These are phyloP conservation scores for Physeter macrocephalus DNA, from an alignment of 2,113 vertebrate species.

Conservation along the genomic window DNA sequence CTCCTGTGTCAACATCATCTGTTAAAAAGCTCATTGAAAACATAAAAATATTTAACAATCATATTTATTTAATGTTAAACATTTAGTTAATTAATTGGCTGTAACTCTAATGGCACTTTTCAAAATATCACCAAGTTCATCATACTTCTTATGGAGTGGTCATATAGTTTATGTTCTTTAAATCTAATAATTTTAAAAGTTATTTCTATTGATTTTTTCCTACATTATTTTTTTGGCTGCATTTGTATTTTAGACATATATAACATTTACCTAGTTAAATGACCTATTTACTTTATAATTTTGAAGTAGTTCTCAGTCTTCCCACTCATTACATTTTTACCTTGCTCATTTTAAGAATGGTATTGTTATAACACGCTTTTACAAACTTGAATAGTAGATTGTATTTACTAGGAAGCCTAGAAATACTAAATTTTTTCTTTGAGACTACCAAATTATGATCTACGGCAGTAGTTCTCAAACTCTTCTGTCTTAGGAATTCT, in stretches of 20 bases:
- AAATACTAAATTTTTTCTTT: neutral
- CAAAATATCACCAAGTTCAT: neutral
- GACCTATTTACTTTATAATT: neutral
- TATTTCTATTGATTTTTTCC: neutral
- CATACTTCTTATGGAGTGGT: neutral
- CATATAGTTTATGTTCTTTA: neutral
- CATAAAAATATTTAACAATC: neutral
- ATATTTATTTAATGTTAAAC: neutral
- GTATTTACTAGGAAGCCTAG: neutral
- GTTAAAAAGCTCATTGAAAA: neutral
- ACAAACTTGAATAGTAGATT: neutral
- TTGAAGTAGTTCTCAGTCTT: neutral
- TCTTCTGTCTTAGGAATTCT: neutral
- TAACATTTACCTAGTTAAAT: neutral
- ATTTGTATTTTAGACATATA: neutral
- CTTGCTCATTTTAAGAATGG: neutral
- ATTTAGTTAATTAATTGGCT: neutral
- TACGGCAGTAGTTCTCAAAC: neutral
- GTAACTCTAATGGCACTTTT: neutral
- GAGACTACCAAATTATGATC: neutral
- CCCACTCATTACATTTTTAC: neutral
- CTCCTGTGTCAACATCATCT: neutral
- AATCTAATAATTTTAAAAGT: neutral
- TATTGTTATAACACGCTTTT: neutral
- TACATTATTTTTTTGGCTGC: neutral